phyloP scores from a whole-genome alignment of 2,797 vertebrate genomes.

The Gymnodraco acuticeps region DNA sequence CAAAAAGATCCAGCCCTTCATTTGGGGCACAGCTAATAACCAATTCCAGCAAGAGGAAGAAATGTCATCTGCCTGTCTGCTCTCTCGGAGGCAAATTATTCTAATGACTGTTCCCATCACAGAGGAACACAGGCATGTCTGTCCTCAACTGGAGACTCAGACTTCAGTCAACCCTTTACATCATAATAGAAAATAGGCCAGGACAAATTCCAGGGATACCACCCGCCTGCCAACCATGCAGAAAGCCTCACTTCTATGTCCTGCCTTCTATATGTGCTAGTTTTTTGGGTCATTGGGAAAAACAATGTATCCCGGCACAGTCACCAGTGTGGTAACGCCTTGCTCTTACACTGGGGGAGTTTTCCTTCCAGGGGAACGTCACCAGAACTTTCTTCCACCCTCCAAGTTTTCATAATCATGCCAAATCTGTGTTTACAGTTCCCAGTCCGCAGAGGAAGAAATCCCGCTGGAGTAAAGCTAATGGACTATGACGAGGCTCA shows the following conservation, averaged over 20 bases:
- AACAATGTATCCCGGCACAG: constrained; percentile 8
- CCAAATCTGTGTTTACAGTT: constrained; percentile 51
- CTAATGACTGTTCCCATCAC: constrained; percentile 33
- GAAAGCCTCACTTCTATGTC: constrained; percentile 3
- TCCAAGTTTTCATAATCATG: constrained; percentile 44
- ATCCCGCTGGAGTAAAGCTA: constrained; percentile 64
- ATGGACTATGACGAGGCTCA: constrained; percentile 68
- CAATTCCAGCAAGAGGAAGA: not conserved
- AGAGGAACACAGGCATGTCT: constrained; percentile 35
- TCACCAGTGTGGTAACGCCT: not conserved
- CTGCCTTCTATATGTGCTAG: constrained; percentile 22
- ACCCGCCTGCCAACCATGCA: constrained; percentile 35
- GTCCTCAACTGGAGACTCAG: constrained; percentile 32
- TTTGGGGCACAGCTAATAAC: constrained; percentile 1
- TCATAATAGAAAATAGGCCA: constrained; percentile 61
- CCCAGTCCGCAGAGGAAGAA: constrained; percentile 36
- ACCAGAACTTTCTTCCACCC: constrained; percentile 39
- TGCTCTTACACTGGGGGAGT: constrained; percentile 10
- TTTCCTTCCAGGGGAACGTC: constrained; percentile 24
- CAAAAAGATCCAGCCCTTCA: not conserved
- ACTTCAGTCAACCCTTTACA: constrained; percentile 27
- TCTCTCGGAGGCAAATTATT: constrained; percentile 41
- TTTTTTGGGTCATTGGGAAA: constrained; percentile 29
- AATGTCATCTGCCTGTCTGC: constrained; percentile 14
- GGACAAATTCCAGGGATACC: constrained; percentile 46